These are phyloP conservation scores for Drosophila putrida DNA, from an alignment of 2,888 invertebrate species.

Conservation along the genomic window DNA sequence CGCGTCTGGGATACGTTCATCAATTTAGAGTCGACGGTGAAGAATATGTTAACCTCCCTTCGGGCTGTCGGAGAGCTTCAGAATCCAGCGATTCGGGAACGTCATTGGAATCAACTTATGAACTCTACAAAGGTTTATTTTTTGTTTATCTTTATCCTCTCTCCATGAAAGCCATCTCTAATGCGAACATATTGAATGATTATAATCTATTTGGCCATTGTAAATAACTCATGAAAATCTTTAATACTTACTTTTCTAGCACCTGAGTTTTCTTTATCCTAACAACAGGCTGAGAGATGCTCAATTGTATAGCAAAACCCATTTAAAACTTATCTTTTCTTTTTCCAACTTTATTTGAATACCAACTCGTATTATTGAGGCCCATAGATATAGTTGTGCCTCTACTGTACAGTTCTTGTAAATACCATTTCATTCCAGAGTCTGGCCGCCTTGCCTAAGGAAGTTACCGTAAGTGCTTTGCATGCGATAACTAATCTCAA, in stretches of 20 bases:
- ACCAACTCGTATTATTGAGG: slow-evolving; percentile 37
- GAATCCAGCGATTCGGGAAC: slow-evolving; percentile 97
- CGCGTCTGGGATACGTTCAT: slow-evolving; percentile 96
- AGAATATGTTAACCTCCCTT: slow-evolving; percentile 97
- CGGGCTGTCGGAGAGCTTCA: slow-evolving; percentile 98
- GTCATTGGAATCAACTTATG: slow-evolving; percentile 99
- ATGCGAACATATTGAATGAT: slow-evolving; percentile 22
- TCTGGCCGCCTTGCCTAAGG: slow-evolving; percentile 92
- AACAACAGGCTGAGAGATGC: slow-evolving; percentile 38
- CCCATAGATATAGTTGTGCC: slow-evolving; percentile 51
- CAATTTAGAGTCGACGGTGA: slow-evolving; percentile 95
- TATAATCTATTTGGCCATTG: slow-evolving; percentile 62
- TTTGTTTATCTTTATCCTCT: slow-evolving; percentile 35
- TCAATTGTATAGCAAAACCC: slow-evolving; percentile 74
- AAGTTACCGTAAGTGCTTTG: slow-evolving; percentile 90
- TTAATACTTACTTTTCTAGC: slow-evolving; percentile 55
- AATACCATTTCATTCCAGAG: slow-evolving; percentile 89
- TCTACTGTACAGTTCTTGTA: slow-evolving; percentile 83
- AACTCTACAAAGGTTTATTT: slow-evolving; percentile 94
- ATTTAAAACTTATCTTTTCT: slow-evolving; percentile 40
- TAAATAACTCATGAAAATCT: slow-evolving; percentile 66
- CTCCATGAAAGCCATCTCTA: slow-evolving; percentile 3
- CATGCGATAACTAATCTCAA: slow-evolving; percentile 41
- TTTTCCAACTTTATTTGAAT: slow-evolving; percentile 40
- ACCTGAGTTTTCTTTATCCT: slow-evolving; percentile 53